Conservation (phyloP, 2,113 vertebrate species). For the Eudorcas thomsonii region DNA sequence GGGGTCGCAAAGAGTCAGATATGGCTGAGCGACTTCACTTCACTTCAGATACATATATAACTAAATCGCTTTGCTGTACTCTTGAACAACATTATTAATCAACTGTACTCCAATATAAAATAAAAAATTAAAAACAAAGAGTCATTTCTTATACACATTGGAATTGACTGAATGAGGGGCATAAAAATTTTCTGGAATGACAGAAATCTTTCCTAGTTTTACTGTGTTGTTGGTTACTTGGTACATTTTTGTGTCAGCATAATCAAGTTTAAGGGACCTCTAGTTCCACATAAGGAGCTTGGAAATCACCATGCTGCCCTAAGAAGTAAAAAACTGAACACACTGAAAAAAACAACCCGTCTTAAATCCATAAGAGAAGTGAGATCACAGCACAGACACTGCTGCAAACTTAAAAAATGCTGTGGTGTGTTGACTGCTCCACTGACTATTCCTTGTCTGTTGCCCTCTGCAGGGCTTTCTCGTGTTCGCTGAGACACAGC, state of each 20-base stretch:
- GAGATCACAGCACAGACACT: background rate
- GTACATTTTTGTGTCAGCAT: background rate
- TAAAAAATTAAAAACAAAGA: background rate
- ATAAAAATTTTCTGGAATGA: background rate
- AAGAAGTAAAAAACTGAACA: background rate
- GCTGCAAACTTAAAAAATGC: background rate
- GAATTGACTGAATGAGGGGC: background rate
- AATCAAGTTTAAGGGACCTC: too few relatives aligned
- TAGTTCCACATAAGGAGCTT: accelerated
- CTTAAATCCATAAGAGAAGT: background rate
- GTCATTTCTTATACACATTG: background rate
- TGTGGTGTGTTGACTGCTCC: background rate
- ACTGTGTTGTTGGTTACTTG: background rate
- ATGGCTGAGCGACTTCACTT: too few relatives aligned
- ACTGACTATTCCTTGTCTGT: background rate
- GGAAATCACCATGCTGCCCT: background rate
- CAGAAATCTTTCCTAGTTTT: background rate
- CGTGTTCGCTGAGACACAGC: background rate
- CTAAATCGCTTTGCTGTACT: too few relatives aligned
- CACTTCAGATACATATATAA: too few relatives aligned
- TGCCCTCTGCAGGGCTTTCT: background rate
- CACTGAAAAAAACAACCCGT: background rate
- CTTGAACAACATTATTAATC: too few relatives aligned
- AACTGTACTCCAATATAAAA: background rate
- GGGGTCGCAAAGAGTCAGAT: too few relatives aligned